A percentile compares a stretch with the other conserved stretches of the same genome.
Evolutionary conservation across 2,113 vertebrate genomes (phyloP).

Genomic region (Seriola aureovittata): DNA sequence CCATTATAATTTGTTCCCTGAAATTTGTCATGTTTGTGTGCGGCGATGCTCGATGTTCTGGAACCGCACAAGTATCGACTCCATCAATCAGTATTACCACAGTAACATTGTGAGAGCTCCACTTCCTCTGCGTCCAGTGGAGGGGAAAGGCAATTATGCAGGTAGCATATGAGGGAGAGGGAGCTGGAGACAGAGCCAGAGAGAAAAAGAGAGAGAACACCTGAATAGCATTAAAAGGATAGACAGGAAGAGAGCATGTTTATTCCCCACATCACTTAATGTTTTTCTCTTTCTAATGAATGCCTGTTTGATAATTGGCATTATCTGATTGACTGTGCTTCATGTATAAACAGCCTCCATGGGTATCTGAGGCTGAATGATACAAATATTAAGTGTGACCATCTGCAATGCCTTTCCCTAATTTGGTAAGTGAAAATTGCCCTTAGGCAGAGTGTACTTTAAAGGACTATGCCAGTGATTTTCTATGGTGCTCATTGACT

Average conservation of each 20-base stretch:
- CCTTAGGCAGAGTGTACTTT: constrained; percentile 13
- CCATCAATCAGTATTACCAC: constrained; percentile 87
- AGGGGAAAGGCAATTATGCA: constrained; percentile 86
- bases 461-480: constrained; percentile 3
- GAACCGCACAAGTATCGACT: constrained; percentile 83
- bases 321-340: constrained; percentile 52
- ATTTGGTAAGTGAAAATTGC: constrained; percentile 43
- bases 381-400: constrained; percentile 42
- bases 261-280: constrained; percentile 54
- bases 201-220: constrained; percentile 41
- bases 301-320: constrained; percentile 53
- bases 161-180: constrained; percentile 67
- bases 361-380: constrained; percentile 25
- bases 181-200: constrained; percentile 31
- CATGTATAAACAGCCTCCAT: constrained; percentile 40
- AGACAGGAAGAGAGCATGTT: constrained; percentile 40
- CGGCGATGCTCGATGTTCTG: constrained; percentile 82
- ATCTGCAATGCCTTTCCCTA: constrained; percentile 30
- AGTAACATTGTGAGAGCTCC: constrained; percentile 79
- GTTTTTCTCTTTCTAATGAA: constrained; percentile 47
- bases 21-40: constrained; percentile 84
- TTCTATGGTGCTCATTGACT: neutral
- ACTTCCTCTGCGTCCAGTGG: constrained; percentile 76
- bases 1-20: constrained; percentile 82
- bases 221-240: constrained; percentile 55